Evolutionary conservation across 2,113 vertebrate species (phyloP).

Genomic region (Nothobranchius furzeri): DNA sequence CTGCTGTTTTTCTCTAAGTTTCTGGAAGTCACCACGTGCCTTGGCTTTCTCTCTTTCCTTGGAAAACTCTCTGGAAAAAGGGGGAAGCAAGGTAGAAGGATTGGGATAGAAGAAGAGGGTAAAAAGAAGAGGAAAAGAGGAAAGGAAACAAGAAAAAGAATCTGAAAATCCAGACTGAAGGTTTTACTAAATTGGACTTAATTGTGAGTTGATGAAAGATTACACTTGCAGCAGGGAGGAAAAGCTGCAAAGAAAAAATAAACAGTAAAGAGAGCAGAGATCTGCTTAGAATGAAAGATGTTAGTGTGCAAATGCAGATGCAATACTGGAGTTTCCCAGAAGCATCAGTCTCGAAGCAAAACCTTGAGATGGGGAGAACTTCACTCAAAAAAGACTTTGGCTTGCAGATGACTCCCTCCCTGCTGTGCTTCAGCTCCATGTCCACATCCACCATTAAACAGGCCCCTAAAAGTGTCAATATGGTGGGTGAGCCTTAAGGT

Average conservation of each 20-base stretch:
- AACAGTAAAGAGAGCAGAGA: slow-evolving; percentile 14
- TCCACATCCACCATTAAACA: not conserved
- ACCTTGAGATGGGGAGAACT: not conserved
- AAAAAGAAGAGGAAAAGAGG: slow-evolving; percentile 63
- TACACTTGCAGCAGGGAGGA: slow-evolving; percentile 10
- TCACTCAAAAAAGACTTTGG: not conserved
- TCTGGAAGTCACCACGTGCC: slow-evolving; percentile 96
- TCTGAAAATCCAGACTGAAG: slow-evolving; percentile 62
- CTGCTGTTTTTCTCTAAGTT: slow-evolving; percentile 96
- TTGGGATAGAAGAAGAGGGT: slow-evolving; percentile 23
- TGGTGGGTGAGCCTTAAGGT: too few species aligned
- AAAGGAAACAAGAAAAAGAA: slow-evolving; percentile 47
- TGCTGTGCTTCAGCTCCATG: slow-evolving; percentile 4
- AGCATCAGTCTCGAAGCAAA: not conserved
- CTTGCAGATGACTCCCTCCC: not conserved
- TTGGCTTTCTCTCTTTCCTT: slow-evolving; percentile 99
- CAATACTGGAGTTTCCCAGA: not conserved
- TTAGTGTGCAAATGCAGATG: slow-evolving; percentile 53
- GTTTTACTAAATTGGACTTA: slow-evolving; percentile 4
- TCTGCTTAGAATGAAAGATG: slow-evolving; percentile 34
- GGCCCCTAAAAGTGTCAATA: too few species aligned
- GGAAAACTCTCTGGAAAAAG: slow-evolving; percentile 91
- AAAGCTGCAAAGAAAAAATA: slow-evolving; percentile 47
- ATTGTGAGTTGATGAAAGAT: slow-evolving; percentile 5
- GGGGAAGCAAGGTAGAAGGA: slow-evolving; percentile 16